Evolutionary conservation across 2,113 vertebrate genomes (phyloP).

Genomic region (Physeter macrocephalus): DNA sequence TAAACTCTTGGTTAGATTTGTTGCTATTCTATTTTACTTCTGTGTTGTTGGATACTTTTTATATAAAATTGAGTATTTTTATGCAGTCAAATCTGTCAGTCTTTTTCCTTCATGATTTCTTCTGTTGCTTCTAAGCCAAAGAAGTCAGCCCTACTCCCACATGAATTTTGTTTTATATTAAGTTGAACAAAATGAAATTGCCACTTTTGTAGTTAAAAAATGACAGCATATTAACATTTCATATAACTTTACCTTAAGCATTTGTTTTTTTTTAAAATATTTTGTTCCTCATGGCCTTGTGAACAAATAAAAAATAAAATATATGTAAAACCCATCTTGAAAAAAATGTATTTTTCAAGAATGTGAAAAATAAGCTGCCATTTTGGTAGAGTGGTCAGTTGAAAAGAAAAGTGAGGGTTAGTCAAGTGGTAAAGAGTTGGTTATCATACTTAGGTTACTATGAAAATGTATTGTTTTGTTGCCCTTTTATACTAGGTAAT

Average conservation of each 20-base stretch:
- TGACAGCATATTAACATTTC: neutral
- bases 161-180: neutral
- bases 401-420: neutral
- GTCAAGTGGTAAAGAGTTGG: neutral
- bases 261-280: neutral
- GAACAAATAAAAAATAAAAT: neutral
- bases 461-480: neutral
- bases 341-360: neutral
- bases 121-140: neutral
- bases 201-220: neutral
- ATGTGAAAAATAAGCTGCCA: neutral
- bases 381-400: neutral
- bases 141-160: neutral
- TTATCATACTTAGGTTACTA: neutral
- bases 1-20: neutral
- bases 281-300: neutral
- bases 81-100: neutral
- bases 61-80: slow-evolving; percentile 7
- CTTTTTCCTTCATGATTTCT: neutral
- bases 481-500: neutral
- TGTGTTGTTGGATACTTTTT: neutral
- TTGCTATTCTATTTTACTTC: neutral
- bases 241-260: neutral
- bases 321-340: neutral
- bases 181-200: neutral